phyloP scores from a whole-genome alignment of 1,140 invertebrate genomes.

The Drosophila malerkotliana region DNA sequence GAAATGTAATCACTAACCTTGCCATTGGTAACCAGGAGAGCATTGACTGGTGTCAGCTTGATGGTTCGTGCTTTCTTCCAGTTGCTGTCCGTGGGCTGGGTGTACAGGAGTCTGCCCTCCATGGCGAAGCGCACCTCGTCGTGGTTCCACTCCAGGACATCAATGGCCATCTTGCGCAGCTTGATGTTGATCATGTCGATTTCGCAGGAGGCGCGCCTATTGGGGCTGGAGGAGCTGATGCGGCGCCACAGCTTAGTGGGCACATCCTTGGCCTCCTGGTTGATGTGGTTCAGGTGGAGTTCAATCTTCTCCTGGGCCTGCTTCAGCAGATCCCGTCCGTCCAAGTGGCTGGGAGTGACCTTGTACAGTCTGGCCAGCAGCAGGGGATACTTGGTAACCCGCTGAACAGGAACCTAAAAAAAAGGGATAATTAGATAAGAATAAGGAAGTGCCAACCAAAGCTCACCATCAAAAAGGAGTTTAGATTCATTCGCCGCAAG shows the following conservation, averaged over 20 bases:
- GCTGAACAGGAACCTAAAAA: slow-evolving; percentile 91
- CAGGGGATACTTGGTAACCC: slow-evolving; percentile 96
- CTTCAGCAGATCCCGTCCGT: slow-evolving; percentile 90
- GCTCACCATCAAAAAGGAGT: slow-evolving; percentile 97
- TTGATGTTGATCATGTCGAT: slow-evolving; percentile 94
- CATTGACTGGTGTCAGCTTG: slow-evolving; percentile 94
- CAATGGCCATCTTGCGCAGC: slow-evolving; percentile 95
- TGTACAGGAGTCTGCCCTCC: slow-evolving; percentile 93
- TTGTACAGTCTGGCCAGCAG: slow-evolving; percentile 94
- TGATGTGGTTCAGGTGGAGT: slow-evolving; percentile 96
- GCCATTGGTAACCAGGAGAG: slow-evolving; percentile 93
- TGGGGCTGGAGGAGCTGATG: slow-evolving; percentile 91
- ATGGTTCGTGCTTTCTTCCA: slow-evolving; percentile 94
- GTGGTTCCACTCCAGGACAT: slow-evolving; percentile 96
- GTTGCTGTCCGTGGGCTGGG: slow-evolving; percentile 94
- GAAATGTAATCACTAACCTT: slow-evolving; percentile 86
- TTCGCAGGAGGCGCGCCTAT: slow-evolving; percentile 89
- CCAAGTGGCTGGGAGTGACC: slow-evolving; percentile 93
- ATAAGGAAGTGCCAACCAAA: not conserved
- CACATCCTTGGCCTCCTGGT: slow-evolving; percentile 95
- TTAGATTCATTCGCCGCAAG: slow-evolving; percentile 96
- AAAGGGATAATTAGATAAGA: not conserved
- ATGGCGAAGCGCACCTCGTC: slow-evolving; percentile 94
- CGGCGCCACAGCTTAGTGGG: slow-evolving; percentile 95
- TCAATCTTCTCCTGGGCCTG: slow-evolving; percentile 96